Base-by-base conservation (phyloP, 2,113 vertebrate genomes). In the Entomyzon cyanotis region DNA sequence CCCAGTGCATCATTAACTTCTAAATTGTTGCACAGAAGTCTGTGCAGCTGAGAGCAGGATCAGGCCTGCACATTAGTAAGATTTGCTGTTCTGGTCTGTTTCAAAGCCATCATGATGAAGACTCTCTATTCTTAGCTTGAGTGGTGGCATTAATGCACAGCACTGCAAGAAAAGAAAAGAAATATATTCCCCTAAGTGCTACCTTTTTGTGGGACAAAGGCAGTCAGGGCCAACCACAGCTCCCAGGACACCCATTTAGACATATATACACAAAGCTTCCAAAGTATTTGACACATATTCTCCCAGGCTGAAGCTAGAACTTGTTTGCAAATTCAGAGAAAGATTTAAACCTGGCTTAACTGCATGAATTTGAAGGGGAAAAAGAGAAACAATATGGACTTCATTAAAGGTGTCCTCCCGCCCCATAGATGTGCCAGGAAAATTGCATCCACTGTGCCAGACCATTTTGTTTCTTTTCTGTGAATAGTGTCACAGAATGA, bases 101-200 rank as follows among this genome's bases (percentile, higher is more conserved):
- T 93, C 83, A 89, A 91, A 87, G 60, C 52, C 80, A 94, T 91
- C 80, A 56, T 44, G 93, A 89, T 41, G 80, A 93, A 94, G 65
- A 23, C 47, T 75, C 27, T 46, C 47, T 91, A 30, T 93, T 96
- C 60, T 78, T 87, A 75, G 89, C 58, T 81, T 89, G 64, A 92
- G 69, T 49, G 81, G 67, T 2, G 8, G 46, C 64, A 59, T 67
- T 78, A 92, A 86, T 35, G 52, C 50, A 59, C 52, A 74, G 33
- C 7, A 2, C 39, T 68, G 64, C 49, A 62, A 84, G 89, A 74
- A 78, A 89, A 83, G 65, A 58, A 93, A 70, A 91, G 74, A 78
- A 73, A 79, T 78, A 64, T 21, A 41, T 64, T 33, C 53, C 88
- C 49, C 49, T 37, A 24, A 85, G 73, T 4, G 7, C n/a, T 56